phyloP scores from a whole-genome alignment of 2,113 vertebrate species.

The Tupaia chinensis region DNA sequence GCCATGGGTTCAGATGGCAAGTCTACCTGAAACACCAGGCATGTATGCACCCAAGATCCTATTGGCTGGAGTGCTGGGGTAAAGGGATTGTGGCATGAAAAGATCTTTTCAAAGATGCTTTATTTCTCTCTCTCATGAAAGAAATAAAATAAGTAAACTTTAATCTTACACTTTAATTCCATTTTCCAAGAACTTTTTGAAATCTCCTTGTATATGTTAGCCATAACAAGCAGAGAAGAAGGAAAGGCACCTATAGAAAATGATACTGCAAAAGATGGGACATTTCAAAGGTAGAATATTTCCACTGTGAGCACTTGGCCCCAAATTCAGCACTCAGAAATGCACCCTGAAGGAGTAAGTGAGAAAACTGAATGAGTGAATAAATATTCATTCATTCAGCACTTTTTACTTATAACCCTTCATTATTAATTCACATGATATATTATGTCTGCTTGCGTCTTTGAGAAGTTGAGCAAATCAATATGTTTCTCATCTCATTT shows the following conservation, averaged over 20 bases:
- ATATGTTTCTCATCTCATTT: slow-evolving; percentile 63
- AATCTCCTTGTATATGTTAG: neutral
- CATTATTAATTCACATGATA: slow-evolving; percentile 80
- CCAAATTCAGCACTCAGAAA: neutral
- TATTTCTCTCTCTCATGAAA: too few relatives aligned
- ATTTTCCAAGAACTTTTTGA: too few relatives aligned
- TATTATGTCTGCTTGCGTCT: slow-evolving; percentile 68
- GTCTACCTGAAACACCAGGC: too few relatives aligned
- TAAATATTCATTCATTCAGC: slow-evolving; percentile 65
- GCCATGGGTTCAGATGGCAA: too few relatives aligned
- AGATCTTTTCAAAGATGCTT: too few relatives aligned
- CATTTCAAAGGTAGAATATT: neutral
- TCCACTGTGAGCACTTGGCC: neutral
- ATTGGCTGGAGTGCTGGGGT: too few relatives aligned
- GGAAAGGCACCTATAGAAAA: neutral
- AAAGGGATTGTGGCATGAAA: too few relatives aligned
- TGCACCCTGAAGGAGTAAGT: neutral
- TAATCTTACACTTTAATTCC: too few relatives aligned
- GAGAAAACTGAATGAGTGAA: slow-evolving; percentile 51
- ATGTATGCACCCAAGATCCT: too few relatives aligned
- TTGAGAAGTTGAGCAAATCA: slow-evolving; percentile 74
- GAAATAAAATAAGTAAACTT: too few relatives aligned
- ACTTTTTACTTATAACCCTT: slow-evolving; percentile 64
- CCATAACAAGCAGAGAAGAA: neutral
- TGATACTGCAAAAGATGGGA: neutral